Base-by-base conservation (phyloP, 2,797 vertebrate genomes). In the Taenioides sp. region DNA sequence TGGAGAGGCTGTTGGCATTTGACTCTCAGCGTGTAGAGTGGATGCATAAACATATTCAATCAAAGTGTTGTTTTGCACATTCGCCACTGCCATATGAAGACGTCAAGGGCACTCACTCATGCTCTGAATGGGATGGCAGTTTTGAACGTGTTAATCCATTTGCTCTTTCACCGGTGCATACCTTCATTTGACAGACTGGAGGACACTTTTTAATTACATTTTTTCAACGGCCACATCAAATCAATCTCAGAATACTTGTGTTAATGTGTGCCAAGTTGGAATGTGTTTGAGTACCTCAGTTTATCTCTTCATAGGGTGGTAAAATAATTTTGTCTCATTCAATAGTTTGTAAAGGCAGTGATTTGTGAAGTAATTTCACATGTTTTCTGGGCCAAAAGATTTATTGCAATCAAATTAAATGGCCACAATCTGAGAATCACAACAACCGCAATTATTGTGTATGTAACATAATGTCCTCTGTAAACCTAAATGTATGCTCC, bases 151-250 rank as follows among this genome's bases (percentile, higher is more conserved):
- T 63, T 43, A 43, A 63, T 63, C 61, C 37, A 9, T 63, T 63
- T 63, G 61, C n/a, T 63, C 61, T 63, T 63, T 63, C 61, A 63
- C 61, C 61, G n/a, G 61, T 40, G 9, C 20, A 0, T 40, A 7
- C 34, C 61, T 40, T 22, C 10, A 22, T 34, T 12, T 40, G n/a
- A 63, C 34, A 63, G 34, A n/a, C 37, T 63, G 61, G 61, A 63
- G 34, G 61, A 63, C 61, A 63, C n/a, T 43, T 63, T 63, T 63
- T 63, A 63, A 63, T 63, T 43, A 63, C 34, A 63, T 43, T 40
- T 63, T 63, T 40, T 23, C 34, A 22, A 63, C 6, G 10, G 61
- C 16, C 31, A 62, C 18, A 37, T 62, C 31, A 34, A 62, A 34
- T 62, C 34, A 4, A 43, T 40, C 34, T 63, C 37, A 43, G 5